phyloP scores from a whole-genome alignment of 2,888 invertebrate genomes.

The Vandiemenella viatica region DNA sequence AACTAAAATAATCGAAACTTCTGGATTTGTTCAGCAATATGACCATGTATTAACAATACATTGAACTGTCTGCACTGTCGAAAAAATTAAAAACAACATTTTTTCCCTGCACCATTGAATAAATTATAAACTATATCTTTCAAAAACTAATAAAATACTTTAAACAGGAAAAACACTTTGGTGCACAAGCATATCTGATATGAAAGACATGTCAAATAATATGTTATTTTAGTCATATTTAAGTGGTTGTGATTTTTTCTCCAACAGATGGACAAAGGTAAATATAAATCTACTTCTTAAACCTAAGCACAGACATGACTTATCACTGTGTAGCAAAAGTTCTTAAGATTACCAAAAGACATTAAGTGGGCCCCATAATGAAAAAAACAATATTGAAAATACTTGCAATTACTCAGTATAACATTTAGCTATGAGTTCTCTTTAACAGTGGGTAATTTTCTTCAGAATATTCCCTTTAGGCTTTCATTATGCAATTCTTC shows the following conservation, averaged over 20 bases:
- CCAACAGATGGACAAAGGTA: conserved; percentile 6
- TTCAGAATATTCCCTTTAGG: background rate
- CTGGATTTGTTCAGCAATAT: too few species aligned
- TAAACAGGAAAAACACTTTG: too few species aligned
- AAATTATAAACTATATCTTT: too few species aligned
- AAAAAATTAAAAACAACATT: too few species aligned
- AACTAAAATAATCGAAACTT: too few species aligned
- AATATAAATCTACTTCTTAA: conserved; percentile 12
- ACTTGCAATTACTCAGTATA: background rate
- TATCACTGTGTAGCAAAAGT: conserved; percentile 6
- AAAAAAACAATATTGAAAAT: conserved; percentile 4
- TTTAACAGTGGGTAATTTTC: background rate
- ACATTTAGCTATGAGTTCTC: background rate
- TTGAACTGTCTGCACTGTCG: too few species aligned
- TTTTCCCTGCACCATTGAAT: too few species aligned
- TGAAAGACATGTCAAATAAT: background rate
- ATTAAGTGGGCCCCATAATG: conserved; percentile 11
- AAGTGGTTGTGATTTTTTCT: conserved; percentile 4
- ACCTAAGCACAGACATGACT: conserved; percentile 12
- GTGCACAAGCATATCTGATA: background rate
- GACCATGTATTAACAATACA: too few species aligned
- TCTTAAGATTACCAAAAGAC: conserved; percentile 10
- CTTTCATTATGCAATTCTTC: background rate
- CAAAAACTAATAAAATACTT: too few species aligned
- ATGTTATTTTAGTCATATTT: conserved; percentile 2